phyloP scores from a whole-genome alignment of 2,113 vertebrate genomes.

The Microtus richardsoni region DNA sequence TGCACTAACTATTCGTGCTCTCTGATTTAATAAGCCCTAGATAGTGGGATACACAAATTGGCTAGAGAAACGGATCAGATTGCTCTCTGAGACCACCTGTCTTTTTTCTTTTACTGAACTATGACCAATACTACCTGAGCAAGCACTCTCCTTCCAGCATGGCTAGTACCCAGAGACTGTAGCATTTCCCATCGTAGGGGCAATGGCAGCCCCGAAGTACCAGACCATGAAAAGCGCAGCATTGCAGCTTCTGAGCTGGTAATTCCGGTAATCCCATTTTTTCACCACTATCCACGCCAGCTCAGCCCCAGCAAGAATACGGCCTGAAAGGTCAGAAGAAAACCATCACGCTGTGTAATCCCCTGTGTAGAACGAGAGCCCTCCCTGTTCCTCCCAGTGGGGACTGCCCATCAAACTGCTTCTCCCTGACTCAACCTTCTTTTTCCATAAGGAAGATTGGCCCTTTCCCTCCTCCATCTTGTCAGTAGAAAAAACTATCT shows the following conservation, averaged over 20 bases:
- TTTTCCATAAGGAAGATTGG: constrained; percentile 12
- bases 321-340: background rate
- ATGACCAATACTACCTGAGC: constrained; percentile 53
- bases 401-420: constrained; percentile 6
- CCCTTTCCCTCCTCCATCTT: background rate
- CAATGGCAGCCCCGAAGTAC: constrained; percentile 24
- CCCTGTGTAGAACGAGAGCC: background rate
- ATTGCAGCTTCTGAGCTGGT: background rate
- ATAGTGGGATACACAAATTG: background rate
- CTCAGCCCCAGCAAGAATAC: background rate
- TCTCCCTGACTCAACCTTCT: background rate
- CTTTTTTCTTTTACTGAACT: constrained; percentile 38
- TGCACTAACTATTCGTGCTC: background rate
- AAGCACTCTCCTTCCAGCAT: constrained; percentile 63
- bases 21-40: constrained; percentile 10
- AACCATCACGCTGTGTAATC: background rate
- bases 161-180: constrained; percentile 64
- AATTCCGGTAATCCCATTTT: background rate
- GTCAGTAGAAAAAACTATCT: background rate
- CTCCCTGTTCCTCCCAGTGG: background rate
- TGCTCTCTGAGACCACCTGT: background rate
- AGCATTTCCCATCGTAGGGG: constrained; percentile 45
- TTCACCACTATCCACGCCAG: background rate
- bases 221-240: constrained; percentile 18
- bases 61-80: background rate